phyloP scores from a whole-genome alignment of 2,888 invertebrate species.

The Andrena marginata region DNA sequence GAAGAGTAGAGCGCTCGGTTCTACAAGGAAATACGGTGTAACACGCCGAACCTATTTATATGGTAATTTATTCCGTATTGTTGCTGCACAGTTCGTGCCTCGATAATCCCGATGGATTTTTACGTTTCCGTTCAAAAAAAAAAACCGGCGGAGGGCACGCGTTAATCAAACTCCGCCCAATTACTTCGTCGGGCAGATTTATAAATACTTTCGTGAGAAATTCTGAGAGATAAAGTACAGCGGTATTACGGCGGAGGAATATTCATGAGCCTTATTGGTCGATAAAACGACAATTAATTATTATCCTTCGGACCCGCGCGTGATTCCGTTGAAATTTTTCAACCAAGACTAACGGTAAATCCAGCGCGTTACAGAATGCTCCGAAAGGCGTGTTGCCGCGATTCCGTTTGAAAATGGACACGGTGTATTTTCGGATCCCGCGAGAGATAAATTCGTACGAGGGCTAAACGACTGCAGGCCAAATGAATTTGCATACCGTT shows the following conservation, averaged over 20 bases:
- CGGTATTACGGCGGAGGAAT: not conserved
- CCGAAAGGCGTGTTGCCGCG: slow-evolving; percentile 1
- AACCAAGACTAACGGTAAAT: not conserved
- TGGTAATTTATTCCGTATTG: slow-evolving; percentile 57
- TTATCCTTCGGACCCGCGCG: not conserved
- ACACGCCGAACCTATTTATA: slow-evolving; percentile 47
- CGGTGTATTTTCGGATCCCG: slow-evolving; percentile 52
- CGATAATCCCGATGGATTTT: slow-evolving; percentile 32
- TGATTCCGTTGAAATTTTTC: not conserved
- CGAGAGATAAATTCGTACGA: slow-evolving; percentile 46
- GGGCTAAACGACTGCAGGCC: slow-evolving; percentile 58
- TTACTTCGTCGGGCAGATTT: not conserved
- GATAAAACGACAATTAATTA: not conserved
- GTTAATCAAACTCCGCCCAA: not conserved
- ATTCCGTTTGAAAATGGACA: slow-evolving; percentile 26
- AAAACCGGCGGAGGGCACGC: not conserved
- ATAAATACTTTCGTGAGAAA: not conserved
- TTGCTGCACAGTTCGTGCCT: slow-evolving; percentile 10
- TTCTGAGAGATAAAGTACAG: not conserved
- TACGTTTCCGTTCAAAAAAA: not conserved
- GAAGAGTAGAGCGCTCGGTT: slow-evolving; percentile 42
- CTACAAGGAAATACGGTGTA: slow-evolving; percentile 53
- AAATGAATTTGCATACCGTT: slow-evolving; percentile 82
- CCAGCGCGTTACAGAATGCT: not conserved
- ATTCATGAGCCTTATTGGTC: slow-evolving; percentile 1